Percentiles rank a stretch among this genome's conserved stretches.
phyloP scores from a whole-genome alignment of 2,888 invertebrate species.

The Tenthredo notha region DNA sequence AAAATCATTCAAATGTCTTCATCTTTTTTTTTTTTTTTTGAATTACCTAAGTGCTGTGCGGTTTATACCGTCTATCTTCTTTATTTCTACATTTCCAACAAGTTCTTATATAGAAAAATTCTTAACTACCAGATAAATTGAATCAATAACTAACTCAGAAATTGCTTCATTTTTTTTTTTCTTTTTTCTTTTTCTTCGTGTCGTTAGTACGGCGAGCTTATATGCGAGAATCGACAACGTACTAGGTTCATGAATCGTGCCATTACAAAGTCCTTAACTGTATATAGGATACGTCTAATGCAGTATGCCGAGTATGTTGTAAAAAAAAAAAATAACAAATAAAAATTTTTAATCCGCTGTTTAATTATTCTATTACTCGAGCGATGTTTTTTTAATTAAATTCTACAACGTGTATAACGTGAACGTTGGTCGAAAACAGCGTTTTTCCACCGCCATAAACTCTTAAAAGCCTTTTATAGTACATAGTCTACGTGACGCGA shows the following conservation, averaged over 20 bases:
- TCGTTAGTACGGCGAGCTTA: not conserved
- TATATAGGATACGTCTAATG: not conserved
- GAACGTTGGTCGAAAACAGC: not conserved
- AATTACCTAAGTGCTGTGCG: not conserved
- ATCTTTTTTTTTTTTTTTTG: not conserved
- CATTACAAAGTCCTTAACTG: not conserved
- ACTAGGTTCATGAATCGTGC: not conserved
- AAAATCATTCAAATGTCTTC: not conserved
- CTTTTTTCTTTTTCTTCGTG: not conserved
- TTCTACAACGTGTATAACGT: not conserved
- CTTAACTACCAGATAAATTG: not conserved
- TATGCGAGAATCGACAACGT: not conserved
- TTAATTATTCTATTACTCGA: conserved; percentile 39
- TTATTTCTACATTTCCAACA: not conserved
- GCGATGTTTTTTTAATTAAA: conserved; percentile 37
- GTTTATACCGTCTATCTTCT: not conserved
- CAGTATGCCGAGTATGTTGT: not conserved
- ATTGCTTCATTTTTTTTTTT: not conserved
- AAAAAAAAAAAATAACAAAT: no score
- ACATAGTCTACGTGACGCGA: conserved; percentile 3
- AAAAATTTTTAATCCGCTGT: not conserved
- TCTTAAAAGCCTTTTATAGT: conserved; percentile 39
- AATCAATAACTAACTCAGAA: not conserved
- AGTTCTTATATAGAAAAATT: not conserved
- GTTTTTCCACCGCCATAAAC: conserved; percentile 1